Conservation (phyloP, 2,888 invertebrate genomes). For the Sylvicola fuscatus region DNA sequence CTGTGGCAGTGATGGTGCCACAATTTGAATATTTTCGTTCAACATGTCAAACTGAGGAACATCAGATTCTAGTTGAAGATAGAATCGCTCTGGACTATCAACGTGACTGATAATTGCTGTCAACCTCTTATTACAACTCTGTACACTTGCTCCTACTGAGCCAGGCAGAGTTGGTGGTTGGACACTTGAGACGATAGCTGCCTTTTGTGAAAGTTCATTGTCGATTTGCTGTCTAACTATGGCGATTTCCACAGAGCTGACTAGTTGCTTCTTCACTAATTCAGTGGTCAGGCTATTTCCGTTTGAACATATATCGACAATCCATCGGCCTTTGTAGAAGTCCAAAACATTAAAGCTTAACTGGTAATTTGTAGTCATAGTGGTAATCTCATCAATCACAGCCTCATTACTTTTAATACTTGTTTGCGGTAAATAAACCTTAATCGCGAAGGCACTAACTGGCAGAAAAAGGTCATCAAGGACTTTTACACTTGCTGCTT, state of each 20-base stretch:
- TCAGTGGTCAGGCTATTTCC: constrained; percentile 14
- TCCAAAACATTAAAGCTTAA: constrained; percentile 18
- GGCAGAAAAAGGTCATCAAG: constrained; percentile 27
- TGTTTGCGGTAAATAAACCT: constrained; percentile 18
- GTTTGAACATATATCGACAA: constrained; percentile 13
- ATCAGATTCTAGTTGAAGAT: constrained; percentile 42
- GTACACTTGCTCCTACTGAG: too few species aligned
- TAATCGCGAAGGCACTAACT: constrained; percentile 17
- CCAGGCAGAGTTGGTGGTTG: too few species aligned
- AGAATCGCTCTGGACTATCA: constrained; percentile 58
- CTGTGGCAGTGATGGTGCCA: constrained; percentile 29
- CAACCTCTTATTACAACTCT: background rate
- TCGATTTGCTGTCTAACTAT: constrained; percentile 18
- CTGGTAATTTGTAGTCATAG: constrained; percentile 11
- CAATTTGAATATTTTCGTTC: constrained; percentile 41
- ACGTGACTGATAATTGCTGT: constrained; percentile 37
- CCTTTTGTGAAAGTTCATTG: constrained; percentile 11
- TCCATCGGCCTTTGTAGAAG: constrained; percentile 14
- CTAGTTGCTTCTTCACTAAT: constrained; percentile 14
- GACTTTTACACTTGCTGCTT: constrained; percentile 25
- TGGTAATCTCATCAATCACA: constrained; percentile 12
- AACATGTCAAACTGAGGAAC: constrained; percentile 33
- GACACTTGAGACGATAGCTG: too few species aligned
- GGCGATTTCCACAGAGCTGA: constrained; percentile 13
- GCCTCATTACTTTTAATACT: constrained; percentile 8